Conservation (phyloP, 2,888 invertebrate genomes). For the Agrenia bidenticulata region DNA sequence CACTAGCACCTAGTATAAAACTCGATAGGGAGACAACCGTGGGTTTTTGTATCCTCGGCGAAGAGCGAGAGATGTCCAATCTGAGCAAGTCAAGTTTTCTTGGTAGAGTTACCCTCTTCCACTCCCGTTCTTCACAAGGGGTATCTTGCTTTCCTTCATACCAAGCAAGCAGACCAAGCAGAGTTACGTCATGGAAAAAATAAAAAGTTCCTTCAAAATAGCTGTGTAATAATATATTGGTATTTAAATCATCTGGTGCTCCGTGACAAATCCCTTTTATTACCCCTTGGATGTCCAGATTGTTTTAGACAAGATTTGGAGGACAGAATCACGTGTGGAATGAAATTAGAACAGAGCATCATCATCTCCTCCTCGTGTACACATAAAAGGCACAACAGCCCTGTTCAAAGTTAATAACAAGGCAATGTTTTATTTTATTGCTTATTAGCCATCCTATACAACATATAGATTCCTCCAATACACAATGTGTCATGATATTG, state of each 20-base stretch:
- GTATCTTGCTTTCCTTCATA: not conserved
- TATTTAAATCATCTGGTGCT: constrained; percentile 20
- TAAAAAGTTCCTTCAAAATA: not conserved
- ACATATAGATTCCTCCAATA: no score
- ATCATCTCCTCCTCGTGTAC: no score
- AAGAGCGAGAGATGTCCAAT: not conserved
- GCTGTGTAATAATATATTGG: constrained; percentile 2
- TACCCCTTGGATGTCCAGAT: constrained; percentile 4
- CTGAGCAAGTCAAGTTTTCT: constrained; percentile 18
- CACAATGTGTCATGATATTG: no score
- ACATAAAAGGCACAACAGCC: no score
- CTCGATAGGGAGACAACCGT: constrained; percentile 1
- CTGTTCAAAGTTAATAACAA: no score
- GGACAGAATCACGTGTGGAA: no score
- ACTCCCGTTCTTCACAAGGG: not conserved
- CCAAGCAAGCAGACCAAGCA: no score
- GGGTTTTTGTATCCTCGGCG: not conserved
- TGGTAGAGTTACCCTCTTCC: not conserved
- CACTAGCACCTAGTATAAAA: not conserved
- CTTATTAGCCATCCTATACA: no score
- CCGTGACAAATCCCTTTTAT: constrained; percentile 23
- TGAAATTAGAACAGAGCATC: no score
- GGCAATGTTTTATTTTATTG: no score
- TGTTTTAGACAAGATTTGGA: not conserved
- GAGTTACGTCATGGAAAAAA: constrained; percentile 3